Conservation (phyloP, 2,888 invertebrate species). For the Euplexia lucipara region DNA sequence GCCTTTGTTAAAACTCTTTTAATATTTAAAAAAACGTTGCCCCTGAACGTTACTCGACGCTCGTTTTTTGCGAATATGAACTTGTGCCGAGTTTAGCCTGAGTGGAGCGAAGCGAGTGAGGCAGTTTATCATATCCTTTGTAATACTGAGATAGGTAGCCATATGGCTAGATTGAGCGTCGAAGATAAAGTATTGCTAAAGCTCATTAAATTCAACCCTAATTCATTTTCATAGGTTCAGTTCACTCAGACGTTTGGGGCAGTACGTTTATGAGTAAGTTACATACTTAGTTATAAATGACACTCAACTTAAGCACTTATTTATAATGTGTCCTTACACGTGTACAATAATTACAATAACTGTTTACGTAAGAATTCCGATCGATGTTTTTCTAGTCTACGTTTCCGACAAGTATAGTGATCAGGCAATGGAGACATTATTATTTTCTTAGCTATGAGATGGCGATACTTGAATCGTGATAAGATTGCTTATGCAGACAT, state of each 20-base stretch:
- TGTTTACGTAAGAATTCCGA: slow-evolving; percentile 26
- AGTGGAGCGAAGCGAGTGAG: slow-evolving; percentile 17
- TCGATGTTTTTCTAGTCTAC: slow-evolving; percentile 33
- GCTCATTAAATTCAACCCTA: background rate
- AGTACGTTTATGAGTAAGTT: background rate
- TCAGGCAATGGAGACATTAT: background rate
- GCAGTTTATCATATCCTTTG: slow-evolving; percentile 14
- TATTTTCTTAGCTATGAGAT: slow-evolving; percentile 17
- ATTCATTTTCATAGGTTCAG: slow-evolving; percentile 3
- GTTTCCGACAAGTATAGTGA: slow-evolving; percentile 9
- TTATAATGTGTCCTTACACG: slow-evolving; percentile 23
- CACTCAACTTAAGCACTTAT: slow-evolving; percentile 1
- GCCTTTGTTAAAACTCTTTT: slow-evolving; percentile 82
- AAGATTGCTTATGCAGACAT: background rate
- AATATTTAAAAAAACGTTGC: slow-evolving; percentile 69
- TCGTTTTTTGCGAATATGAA: slow-evolving; percentile 59
- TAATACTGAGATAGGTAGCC: background rate
- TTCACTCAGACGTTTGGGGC: background rate
- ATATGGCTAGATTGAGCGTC: background rate
- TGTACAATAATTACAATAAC: slow-evolving; percentile 11
- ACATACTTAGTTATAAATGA: slow-evolving; percentile 5
- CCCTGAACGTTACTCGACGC: slow-evolving; percentile 73
- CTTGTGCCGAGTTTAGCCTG: slow-evolving; percentile 36
- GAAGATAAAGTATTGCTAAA: background rate
- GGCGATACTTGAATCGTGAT: background rate